Evolutionary conservation across 2,888 invertebrate species (phyloP), one percentile per base, ranked within the genome.

Genomic region (Lasiommata megera): DNA sequence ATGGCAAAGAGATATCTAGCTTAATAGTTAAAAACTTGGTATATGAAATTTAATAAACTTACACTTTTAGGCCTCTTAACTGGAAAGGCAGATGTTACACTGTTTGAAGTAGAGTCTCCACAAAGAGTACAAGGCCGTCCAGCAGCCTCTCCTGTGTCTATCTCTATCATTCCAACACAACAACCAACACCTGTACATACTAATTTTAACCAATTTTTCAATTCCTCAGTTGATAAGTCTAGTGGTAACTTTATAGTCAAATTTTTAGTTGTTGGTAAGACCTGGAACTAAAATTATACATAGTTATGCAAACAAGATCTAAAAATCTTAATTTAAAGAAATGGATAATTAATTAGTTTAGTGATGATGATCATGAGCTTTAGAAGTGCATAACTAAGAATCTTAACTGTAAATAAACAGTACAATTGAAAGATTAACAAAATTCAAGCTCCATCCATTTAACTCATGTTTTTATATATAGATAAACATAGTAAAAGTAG

Each of bases 181-280:
- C 92, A 92, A 5, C 92, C 93, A 2, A 93, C 75, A 11, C 91
- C 89, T 61, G 80, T 79, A 61, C 92, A 88, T 0, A 93, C 70
- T 37, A 79, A 77, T 64, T 92, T 89, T 62, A 93, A 84, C 77
- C 92, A 92, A 61, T 82, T 83, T 56, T 92, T 92, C 44, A 93
- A 75, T 62, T 89, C 88, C 14, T 90, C 88, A 37, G 67, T 72
- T 34, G 83, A 78, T 58, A 89, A 63, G 48, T 91, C 87, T 50
- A 92, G 78, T 12, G 93, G 93, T 58, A 93, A 83, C 77, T 93
- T 93, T 3, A 93, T 92, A 17, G 92, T 82, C 65, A 92, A 92
- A 48, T 82, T 92, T 66, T 89, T 92, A 63, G 67, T 81, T 37
- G 82, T 81, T 58, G 82, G 69, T 66, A 86, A 73, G 29, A 88